Percentiles rank a stretch among this genome's conserved stretches.
Conservation (phyloP, 2,113 vertebrate species). For the Pterocles gutturalis region DNA sequence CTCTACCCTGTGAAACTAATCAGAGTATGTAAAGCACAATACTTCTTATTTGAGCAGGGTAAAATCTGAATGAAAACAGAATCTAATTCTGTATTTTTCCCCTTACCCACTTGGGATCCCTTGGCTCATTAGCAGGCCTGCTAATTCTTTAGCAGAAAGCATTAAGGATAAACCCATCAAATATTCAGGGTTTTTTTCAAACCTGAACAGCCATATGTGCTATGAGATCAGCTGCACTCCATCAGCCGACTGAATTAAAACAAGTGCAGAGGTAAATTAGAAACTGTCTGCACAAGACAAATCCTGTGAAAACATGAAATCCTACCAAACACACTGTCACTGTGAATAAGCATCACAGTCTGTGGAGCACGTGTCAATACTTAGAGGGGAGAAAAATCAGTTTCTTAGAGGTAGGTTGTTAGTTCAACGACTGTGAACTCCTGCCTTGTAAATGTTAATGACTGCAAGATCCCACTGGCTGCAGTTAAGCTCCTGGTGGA, state of each 20-base stretch:
- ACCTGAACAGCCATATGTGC: constrained; percentile 50
- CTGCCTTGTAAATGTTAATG: constrained; percentile 69
- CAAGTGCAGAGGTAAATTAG: constrained; percentile 64
- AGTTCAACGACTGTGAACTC: constrained; percentile 59
- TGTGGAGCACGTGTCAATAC: constrained; percentile 46
- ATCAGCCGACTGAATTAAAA: constrained; percentile 69
- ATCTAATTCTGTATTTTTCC: constrained; percentile 25
- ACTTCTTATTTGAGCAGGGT: background rate
- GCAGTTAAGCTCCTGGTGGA: constrained; percentile 65
- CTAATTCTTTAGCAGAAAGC: constrained; percentile 57
- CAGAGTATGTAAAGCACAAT: background rate
- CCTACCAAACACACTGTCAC: constrained; percentile 55
- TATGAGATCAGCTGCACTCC: constrained; percentile 61
- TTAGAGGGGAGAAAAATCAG: constrained; percentile 57
- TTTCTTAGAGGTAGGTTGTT: constrained; percentile 61
- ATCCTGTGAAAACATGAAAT: constrained; percentile 61
- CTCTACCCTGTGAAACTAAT: background rate
- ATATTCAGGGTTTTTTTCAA: constrained; percentile 40
- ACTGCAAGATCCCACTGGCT: constrained; percentile 66
- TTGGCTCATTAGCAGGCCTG: constrained; percentile 48
- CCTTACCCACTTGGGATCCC: background rate
- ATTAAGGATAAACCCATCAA: constrained; percentile 43
- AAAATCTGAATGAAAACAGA: background rate
- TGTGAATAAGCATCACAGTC: constrained; percentile 57
- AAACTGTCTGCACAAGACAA: constrained; percentile 59